Conservation (phyloP, 2,797 vertebrate genomes). For the Apodemus agrarius region DNA sequence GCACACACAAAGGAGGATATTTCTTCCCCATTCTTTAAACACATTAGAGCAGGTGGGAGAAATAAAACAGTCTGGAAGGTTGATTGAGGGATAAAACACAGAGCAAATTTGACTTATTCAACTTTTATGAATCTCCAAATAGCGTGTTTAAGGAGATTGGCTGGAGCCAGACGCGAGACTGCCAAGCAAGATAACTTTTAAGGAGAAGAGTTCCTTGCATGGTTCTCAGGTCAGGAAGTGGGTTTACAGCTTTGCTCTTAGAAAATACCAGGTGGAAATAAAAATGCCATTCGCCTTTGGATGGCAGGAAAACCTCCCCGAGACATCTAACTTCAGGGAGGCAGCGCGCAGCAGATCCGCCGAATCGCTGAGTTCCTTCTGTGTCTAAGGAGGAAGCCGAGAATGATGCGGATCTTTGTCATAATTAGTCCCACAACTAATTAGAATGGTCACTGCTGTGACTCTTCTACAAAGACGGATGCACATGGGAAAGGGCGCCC, state of each 20-base stretch:
- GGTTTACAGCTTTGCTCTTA: constrained; percentile 51
- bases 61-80: constrained; percentile 68
- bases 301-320: neutral
- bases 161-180: constrained; percentile 76
- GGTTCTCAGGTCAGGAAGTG: constrained; percentile 15
- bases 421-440: neutral
- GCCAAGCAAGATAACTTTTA: constrained; percentile 75
- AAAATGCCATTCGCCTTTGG: neutral
- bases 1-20: constrained; percentile 43
- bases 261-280: constrained; percentile 55
- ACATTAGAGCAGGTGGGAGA: constrained; percentile 70
- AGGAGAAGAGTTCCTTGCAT: constrained; percentile 46
- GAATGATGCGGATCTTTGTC: neutral
- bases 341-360: neutral
- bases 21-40: constrained; percentile 49
- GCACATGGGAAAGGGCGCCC: neutral
- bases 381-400: neutral
- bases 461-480: neutral
- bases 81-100: constrained; percentile 82
- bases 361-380: neutral
- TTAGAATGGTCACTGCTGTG: constrained; percentile 12
- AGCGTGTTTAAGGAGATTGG: constrained; percentile 78
- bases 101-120: constrained; percentile 83
- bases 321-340: neutral
- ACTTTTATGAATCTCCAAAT: constrained; percentile 79